Evolutionary conservation across 2,113 vertebrate genomes (phyloP).

Genomic region (Nerophis lumbriciformis): DNA sequence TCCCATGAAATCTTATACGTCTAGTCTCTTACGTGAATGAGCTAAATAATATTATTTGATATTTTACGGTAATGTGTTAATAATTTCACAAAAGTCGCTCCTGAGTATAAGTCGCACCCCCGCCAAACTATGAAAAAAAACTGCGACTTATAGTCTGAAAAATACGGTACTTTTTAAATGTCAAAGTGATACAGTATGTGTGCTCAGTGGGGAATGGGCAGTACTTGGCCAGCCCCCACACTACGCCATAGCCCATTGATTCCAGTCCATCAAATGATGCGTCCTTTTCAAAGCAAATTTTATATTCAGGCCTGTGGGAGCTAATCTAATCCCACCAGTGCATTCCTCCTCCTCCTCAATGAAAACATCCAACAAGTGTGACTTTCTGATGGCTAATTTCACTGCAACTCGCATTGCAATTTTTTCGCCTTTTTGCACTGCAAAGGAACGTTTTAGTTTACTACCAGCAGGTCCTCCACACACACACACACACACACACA

Average conservation of each 20-base stretch:
- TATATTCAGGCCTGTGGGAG: neutral
- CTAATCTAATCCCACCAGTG: neutral
- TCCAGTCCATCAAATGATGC: neutral
- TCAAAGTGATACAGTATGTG: no score
- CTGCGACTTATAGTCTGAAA: no score
- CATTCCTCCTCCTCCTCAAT: conserved; percentile 13
- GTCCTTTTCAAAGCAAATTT: neutral
- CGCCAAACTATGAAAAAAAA: no score
- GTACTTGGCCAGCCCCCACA: no score
- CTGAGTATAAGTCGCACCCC: no score
- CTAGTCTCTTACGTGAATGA: no score
- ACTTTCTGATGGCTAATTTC: conserved; percentile 44
- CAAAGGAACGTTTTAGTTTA: conserved; percentile 60
- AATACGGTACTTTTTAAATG: no score
- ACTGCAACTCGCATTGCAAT: conserved; percentile 58
- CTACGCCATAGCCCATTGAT: neutral
- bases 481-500: conserved; percentile 19
- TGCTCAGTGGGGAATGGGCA: no score
- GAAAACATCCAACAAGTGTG: conserved; percentile 60
- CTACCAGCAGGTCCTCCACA: conserved; percentile 66
- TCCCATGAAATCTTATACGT: no score
- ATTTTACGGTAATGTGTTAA: no score
- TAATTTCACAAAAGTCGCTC: no score
- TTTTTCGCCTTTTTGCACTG: conserved; percentile 60
- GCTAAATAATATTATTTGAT: no score